These are phyloP conservation scores for Colossoma macropomum DNA, from an alignment of 2,113 vertebrate species.

Conservation along the genomic window DNA sequence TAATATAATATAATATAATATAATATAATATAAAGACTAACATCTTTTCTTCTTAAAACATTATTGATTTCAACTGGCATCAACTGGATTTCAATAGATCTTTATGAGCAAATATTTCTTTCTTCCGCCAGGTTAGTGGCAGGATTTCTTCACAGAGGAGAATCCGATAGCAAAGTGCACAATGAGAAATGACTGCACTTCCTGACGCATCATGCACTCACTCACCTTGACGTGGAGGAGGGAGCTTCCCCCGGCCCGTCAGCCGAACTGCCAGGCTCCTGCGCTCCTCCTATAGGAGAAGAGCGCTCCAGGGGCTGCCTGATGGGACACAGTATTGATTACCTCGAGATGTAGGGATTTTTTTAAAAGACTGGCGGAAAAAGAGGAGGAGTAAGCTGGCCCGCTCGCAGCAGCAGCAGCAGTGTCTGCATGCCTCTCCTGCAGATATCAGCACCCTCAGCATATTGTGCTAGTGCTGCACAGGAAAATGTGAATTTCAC, in stretches of 20 bases:
- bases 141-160: neutral
- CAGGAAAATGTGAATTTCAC: conserved; percentile 78
- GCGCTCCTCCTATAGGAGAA: conserved; percentile 57
- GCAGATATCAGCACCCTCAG: conserved; percentile 77
- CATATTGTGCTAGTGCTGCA: conserved; percentile 75
- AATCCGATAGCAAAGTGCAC: conserved; percentile 25
- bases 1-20: neutral
- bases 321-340: conserved; percentile 77
- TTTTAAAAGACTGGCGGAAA: conserved; percentile 74
- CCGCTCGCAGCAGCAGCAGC: conserved; percentile 19
- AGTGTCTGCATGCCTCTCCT: conserved; percentile 54
- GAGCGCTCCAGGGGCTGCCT: conserved; percentile 64
- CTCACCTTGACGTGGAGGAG: conserved; percentile 71
- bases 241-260: conserved; percentile 63
- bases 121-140: neutral
- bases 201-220: conserved; percentile 76
- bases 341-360: conserved; percentile 74
- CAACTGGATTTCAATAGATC: too few species aligned
- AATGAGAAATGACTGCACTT: conserved; percentile 18
- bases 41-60: neutral
- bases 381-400: conserved; percentile 57
- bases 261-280: conserved; percentile 67
- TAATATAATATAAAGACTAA: neutral
- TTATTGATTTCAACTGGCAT: neutral
- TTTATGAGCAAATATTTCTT: neutral